Evolutionary conservation across 1,140 invertebrate genomes (phyloP), one percentile per base, ranked within the genome.

Genomic region (Catajapyx aquilonaris): DNA sequence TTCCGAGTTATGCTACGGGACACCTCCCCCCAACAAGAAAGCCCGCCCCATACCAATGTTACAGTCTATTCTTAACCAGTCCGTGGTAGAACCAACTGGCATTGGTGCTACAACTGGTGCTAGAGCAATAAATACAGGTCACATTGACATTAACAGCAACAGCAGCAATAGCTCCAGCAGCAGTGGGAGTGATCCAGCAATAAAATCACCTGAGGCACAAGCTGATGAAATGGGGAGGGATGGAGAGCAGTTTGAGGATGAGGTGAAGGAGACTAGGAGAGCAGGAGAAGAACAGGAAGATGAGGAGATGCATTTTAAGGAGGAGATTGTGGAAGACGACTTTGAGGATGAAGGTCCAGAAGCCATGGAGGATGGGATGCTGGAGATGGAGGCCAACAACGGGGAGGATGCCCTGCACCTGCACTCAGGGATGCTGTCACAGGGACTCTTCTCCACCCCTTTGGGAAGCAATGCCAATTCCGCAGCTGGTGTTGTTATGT

Each of bases 1-100:
- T n/a, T n/a, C n/a, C n/a, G n/a, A n/a, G n/a, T n/a, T n/a, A n/a
- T n/a, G n/a, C n/a, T n/a, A n/a, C n/a, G n/a, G n/a, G n/a, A n/a
- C n/a, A n/a, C 38, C 32, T 31, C 39, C 38, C 19, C 38, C 37
- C 4, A 31, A 28, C 19, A 38, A 41, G 30, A 33, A 35, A 25
- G 21, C 34, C 15, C 34, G 35, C 15, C 43, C 41, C n/a, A 40
- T 43, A 28, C 40, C 41, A 25, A 45, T 37, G 44, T 21, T 43
- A 20, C 39, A 41, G 25, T 44, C 43, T 16, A 44, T 42, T 10
- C 19, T 44, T 15, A 39, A 33, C 17, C 42, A 37, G 30, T n/a
- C n/a, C n/a, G n/a, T n/a, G n/a, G n/a, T n/a, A n/a, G n/a, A n/a
- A n/a, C n/a, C n/a, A n/a, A n/a, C n/a, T n/a, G n/a, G n/a, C n/a